These are phyloP conservation scores for Mantis religiosa DNA, from an alignment of 2,888 invertebrate genomes.

Conservation along the genomic window DNA sequence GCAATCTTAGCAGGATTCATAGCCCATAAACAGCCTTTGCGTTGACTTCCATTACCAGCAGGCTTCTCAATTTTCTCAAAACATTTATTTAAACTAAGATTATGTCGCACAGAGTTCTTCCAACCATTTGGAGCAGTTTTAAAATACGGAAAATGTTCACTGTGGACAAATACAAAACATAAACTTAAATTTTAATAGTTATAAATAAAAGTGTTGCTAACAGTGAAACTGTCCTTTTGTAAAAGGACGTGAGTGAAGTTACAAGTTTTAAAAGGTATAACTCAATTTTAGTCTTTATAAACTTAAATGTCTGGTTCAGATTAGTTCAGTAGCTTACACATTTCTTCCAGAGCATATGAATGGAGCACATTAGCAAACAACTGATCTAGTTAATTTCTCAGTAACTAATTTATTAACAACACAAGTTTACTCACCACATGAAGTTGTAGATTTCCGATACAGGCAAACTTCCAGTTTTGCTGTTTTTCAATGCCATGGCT, in stretches of 20 bases:
- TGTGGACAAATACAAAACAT: slow-evolving; percentile 48
- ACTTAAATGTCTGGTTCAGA: too few species aligned
- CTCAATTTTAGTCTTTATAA: too few species aligned
- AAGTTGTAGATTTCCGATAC: slow-evolving; percentile 98
- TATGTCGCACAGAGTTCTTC: slow-evolving; percentile 98
- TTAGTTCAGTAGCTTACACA: too few species aligned
- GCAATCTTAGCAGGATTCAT: slow-evolving; percentile 91
- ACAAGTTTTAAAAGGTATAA: too few species aligned
- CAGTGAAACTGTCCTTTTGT: too few species aligned
- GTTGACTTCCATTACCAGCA: slow-evolving; percentile 77
- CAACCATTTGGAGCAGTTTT: slow-evolving; percentile 97
- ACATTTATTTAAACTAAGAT: slow-evolving; percentile 94
- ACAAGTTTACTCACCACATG: slow-evolving; percentile 74
- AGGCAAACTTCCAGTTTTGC: slow-evolving; percentile 87
- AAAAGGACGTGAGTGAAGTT: too few species aligned
- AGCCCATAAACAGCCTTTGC: slow-evolving; percentile 88
- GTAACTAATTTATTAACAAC: not conserved
- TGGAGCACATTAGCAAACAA: too few species aligned
- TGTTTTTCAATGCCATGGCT: slow-evolving; percentile 96
- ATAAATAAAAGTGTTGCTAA: too few species aligned
- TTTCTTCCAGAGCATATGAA: too few species aligned
- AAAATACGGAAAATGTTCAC: slow-evolving; percentile 97
- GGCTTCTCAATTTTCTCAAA: slow-evolving; percentile 98
- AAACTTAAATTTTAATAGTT: too few species aligned
- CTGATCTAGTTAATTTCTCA: too few species aligned